These are phyloP conservation scores for Sclerurus mexicanus DNA, from an alignment of 2,113 vertebrate species.

Conservation along the genomic window DNA sequence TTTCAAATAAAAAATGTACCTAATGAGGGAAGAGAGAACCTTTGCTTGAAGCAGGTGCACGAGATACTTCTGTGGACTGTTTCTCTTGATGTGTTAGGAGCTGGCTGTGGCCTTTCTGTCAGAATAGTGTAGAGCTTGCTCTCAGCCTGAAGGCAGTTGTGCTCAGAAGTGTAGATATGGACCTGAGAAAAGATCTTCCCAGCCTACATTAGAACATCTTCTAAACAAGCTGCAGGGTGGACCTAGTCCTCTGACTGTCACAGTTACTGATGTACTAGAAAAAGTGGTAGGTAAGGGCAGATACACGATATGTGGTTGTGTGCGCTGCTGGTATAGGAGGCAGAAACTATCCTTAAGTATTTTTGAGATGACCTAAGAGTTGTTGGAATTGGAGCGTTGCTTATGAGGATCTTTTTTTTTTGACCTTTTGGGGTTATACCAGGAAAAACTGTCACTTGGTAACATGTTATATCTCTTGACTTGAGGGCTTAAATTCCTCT, in stretches of 20 bases:
- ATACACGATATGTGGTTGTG: rapidly evolving
- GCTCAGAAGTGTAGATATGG: neutral
- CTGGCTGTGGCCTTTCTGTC: neutral
- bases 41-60: neutral
- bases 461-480: neutral
- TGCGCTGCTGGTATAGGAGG: neutral
- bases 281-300: neutral
- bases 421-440: neutral
- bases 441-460: neutral
- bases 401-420: neutral
- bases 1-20: neutral
- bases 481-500: neutral
- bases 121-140: neutral
- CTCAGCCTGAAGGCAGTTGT: neutral
- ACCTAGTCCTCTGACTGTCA: neutral
- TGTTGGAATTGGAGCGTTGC: neutral
- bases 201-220: neutral
- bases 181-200: neutral
- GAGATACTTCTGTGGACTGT: neutral
- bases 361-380: neutral
- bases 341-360: neutral
- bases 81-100: neutral
- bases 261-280: neutral
- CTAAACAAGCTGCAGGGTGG: neutral
- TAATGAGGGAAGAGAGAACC: neutral